Base-by-base conservation (phyloP, 2,888 invertebrate species). In the Mylabris sibirica region DNA sequence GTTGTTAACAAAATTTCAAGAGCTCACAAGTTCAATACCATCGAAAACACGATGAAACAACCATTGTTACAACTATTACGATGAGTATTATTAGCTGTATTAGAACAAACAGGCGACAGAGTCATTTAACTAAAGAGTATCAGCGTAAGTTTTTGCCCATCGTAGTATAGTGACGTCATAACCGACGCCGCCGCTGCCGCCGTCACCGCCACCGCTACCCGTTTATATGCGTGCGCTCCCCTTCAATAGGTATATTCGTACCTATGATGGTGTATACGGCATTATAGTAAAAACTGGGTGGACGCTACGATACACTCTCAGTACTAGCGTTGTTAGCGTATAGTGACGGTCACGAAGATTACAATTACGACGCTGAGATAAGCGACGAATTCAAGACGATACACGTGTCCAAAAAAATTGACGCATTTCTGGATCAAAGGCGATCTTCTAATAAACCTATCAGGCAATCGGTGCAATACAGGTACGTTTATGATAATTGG, bases 251-350 rank as follows among this genome's bases (percentile, higher is more conserved):
- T 49, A 49, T 6, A 49, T 20, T 49, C 20, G 8, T 9, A 44
- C n/a, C 3, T n/a, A n/a, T n/a, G n/a, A n/a, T n/a, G n/a, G n/a
- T n/a, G 44, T 38, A 44, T 22, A 24, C 5, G 17, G 22, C 9
- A 22, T 1, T 53, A 24, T 53, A 22, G 53, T 53, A 53, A 53
- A 30, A 53, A 53, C 53, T 24, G 53, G 53, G 53, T 53, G 53
- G 53, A 53, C 53, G 53, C 24, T 12, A 12, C 22, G 24, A 14
- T 22, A 53, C 24, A 22, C 53, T 53, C 22, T 24, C 53, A 53
- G 53, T 53, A 24, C 12, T 53, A 53, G 53, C 24, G 22, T 12
- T 12, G 53, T 12, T 22, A 22, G 24, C 53, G 24, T 53, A 11
- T 12, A 4, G 8, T 53, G 3, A n/a, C 2, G 53, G 12, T 4